Evolutionary conservation across 2,888 invertebrate genomes (phyloP).

Genomic region (Heliconius cydno): DNA sequence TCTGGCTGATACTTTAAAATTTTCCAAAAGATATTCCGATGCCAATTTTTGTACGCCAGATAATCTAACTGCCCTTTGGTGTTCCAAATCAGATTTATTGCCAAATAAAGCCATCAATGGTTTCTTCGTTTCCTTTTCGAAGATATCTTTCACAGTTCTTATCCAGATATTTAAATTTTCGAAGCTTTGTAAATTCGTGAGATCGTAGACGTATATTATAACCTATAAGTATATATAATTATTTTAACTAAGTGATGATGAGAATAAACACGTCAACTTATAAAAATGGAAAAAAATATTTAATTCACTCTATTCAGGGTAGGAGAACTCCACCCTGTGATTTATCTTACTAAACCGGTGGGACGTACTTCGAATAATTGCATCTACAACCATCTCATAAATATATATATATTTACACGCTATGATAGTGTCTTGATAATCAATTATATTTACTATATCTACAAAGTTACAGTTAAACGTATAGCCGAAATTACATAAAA

Average conservation of each 20-base stretch:
- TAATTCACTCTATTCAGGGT: not conserved
- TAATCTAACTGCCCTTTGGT: constrained; percentile 86
- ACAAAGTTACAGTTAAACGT: not conserved
- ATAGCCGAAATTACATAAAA: not conserved
- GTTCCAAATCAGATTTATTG: constrained; percentile 89
- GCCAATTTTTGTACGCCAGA: constrained; percentile 86
- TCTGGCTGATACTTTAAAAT: constrained; percentile 87
- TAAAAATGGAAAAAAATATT: not conserved
- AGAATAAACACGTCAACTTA: not conserved
- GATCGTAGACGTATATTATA: constrained; percentile 91
- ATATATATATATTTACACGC: not conserved
- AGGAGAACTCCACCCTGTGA: not conserved
- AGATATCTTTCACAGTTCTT: constrained; percentile 75
- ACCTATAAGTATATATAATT: constrained; percentile 79
- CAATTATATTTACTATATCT: not conserved
- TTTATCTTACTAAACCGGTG: not conserved
- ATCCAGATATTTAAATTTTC: constrained; percentile 90
- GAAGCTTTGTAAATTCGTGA: constrained; percentile 91
- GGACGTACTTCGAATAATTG: not conserved
- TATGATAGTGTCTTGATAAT: not conserved
- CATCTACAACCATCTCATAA: not conserved
- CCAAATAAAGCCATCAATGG: constrained; percentile 86
- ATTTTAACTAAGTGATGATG: not conserved
- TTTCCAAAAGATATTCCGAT: constrained; percentile 84
- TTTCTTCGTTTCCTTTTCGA: constrained; percentile 70